These are phyloP conservation scores for Akabosia matsudoensis DNA, from an alignment of 1,140 invertebrate species.

Conservation along the genomic window DNA sequence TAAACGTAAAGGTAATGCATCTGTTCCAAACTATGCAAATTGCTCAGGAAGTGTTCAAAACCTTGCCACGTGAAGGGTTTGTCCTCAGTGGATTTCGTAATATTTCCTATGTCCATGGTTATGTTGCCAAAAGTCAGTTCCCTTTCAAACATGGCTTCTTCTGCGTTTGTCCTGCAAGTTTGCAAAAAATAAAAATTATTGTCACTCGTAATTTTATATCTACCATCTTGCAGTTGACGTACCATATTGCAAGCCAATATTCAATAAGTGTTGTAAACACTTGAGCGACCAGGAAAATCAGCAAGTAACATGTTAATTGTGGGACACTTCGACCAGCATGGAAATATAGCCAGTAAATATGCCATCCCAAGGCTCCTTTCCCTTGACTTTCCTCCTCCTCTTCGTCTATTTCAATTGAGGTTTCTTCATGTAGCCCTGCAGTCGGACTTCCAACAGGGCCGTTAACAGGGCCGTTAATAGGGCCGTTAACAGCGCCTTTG, in stretches of 20 bases:
- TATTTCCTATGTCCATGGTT: no score
- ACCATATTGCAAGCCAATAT: slow-evolving; percentile 41
- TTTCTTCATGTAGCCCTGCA: neutral
- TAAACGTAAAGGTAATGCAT: neutral
- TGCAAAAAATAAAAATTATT: no score
- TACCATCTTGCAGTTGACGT: neutral
- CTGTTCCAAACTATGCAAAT: slow-evolving; percentile 9
- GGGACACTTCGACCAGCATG: slow-evolving; percentile 16
- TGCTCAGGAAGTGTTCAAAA: neutral
- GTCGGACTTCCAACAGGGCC: neutral
- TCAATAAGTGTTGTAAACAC: slow-evolving; percentile 32
- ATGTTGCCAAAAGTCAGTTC: neutral
- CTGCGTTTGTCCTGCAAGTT: neutral
- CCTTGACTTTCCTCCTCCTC: neutral
- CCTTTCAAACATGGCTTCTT: neutral
- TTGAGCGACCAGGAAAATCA: slow-evolving; percentile 35
- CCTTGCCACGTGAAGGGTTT: neutral
- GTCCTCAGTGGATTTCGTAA: no score
- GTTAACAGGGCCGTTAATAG: neutral
- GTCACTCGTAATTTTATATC: neutral
- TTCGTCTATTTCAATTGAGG: neutral
- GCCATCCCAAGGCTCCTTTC: neutral
- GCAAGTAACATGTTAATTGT: neutral
- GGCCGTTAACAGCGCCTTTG: neutral
- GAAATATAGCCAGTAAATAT: slow-evolving; percentile 38